phyloP scores from a whole-genome alignment of 2,888 invertebrate species.

The Lottia scabra region DNA sequence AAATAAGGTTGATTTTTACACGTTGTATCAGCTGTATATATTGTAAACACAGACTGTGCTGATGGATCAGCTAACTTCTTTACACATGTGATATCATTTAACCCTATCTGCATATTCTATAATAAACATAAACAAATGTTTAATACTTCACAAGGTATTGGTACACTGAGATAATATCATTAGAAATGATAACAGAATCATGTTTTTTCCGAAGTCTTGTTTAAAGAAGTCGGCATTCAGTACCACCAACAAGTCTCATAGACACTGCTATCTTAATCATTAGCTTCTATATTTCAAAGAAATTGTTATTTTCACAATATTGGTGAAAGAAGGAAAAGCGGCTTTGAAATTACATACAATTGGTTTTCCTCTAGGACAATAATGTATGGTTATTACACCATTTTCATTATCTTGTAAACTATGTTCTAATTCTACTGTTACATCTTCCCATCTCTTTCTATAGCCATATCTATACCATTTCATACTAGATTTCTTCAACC shows the following conservation, averaged over 20 bases:
- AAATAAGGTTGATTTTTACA: conserved; percentile 74
- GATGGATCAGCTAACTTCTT: conserved; percentile 27
- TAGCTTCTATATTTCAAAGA: too few species aligned
- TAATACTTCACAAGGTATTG: too few species aligned
- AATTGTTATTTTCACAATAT: too few species aligned
- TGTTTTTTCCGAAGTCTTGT: too few species aligned
- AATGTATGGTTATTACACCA: conserved; percentile 76
- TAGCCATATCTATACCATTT: conserved; percentile 41
- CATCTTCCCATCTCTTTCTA: conserved; percentile 74
- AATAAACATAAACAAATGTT: neutral
- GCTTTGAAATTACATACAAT: conserved; percentile 27
- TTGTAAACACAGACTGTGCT: conserved; percentile 76
- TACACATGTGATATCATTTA: conserved; percentile 38
- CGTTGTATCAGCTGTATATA: conserved; percentile 79
- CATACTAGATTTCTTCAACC: conserved; percentile 82
- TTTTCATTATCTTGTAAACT: conserved; percentile 75
- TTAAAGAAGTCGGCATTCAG: too few species aligned
- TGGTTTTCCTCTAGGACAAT: conserved; percentile 34
- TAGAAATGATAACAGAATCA: too few species aligned
- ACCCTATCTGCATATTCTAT: conserved; percentile 35
- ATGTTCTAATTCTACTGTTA: conserved; percentile 67
- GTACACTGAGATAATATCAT: too few species aligned
- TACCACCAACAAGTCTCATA: too few species aligned
- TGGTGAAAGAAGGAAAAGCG: too few species aligned
- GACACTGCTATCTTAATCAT: too few species aligned